These are phyloP conservation scores for Congeria kusceri DNA, from an alignment of 2,888 invertebrate species.

Conservation along the genomic window DNA sequence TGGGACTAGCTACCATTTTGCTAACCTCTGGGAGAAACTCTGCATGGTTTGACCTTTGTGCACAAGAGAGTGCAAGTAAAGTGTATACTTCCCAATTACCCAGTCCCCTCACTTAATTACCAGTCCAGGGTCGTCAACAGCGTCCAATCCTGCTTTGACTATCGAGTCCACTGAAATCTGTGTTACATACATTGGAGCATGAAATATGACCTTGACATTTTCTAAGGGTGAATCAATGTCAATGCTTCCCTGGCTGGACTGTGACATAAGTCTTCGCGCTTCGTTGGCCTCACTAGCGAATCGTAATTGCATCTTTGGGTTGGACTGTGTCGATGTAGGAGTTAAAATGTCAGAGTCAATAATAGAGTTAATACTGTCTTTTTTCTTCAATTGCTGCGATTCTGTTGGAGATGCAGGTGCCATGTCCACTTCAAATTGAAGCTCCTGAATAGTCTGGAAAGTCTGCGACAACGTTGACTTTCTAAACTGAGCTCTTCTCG, in stretches of 20 bases:
- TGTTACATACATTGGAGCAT: not conserved
- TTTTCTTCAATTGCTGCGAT: conserved; percentile 3
- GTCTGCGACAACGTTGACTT: conserved; percentile 23
- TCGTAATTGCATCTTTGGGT: not conserved
- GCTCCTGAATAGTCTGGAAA: conserved; percentile 21
- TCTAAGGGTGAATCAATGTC: conserved; percentile 32
- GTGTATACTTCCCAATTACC: not conserved
- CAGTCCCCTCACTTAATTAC: not conserved
- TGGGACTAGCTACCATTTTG: too few species aligned
- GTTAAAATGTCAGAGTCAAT: conserved; percentile 10
- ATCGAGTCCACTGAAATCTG: too few species aligned
- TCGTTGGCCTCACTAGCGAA: not conserved
- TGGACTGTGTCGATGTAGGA: conserved; percentile 12
- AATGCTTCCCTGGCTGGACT: conserved; percentile 25
- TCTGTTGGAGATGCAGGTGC: conserved; percentile 2
- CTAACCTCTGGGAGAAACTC: not conserved
- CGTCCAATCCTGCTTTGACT: not conserved
- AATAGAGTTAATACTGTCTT: conserved; percentile 11
- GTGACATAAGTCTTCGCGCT: conserved; percentile 30
- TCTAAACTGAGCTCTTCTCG: conserved; percentile 27
- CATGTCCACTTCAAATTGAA: conserved; percentile 7
- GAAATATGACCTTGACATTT: not conserved
- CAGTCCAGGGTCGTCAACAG: not conserved
- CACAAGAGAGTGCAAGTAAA: not conserved
- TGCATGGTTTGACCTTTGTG: not conserved